Base-by-base conservation (phyloP, 2,797 vertebrate species). In the Pempheris klunzingeri region DNA sequence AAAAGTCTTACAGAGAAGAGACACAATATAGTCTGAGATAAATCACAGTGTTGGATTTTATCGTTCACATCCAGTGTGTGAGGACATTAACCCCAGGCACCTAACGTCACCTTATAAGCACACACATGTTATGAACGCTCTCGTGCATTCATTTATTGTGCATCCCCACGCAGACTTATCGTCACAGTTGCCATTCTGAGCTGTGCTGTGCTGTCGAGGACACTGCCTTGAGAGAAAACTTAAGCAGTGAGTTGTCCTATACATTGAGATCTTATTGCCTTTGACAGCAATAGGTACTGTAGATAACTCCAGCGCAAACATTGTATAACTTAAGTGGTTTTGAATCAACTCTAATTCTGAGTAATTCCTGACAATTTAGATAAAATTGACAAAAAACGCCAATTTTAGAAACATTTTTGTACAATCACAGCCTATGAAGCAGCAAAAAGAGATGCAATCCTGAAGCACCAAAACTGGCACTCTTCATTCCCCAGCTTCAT, bases 41-140 rank as follows among this genome's bases (percentile, higher is more conserved):
- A 91, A 94, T 93, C 88, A 88, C 28, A 50, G 77, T 57, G 85
- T 84, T 89, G 78, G 71, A 86, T 92, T 92, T 92, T 94, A 93
- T 90, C 87, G 69, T 81, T 92, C 85, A 82, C 77, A 81, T 81
- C 90, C 71, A 80, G 88, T 76, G 68, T 77, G 86, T 73, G 82
- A 86, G 76, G 81, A 87, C 64, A 61, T 89, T 87, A 88, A 90
- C 88, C 90, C 86, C 71, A 58, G 87, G 90, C 84, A 78, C 72
- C 79, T 71, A 43, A 71, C 62, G 34, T 71, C 77, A 84, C 65
- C 60, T 77, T 38, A 49, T 30, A 66, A 46, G 28, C 71, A 77
- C 71, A 78, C 53, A 66, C 28, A n/a, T 18, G 52, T 54, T 58
- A 18, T 38, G 47, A 82, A 81, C 71, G 54, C 32, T 44, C 22